Conservation (phyloP, 2,888 invertebrate species). For the Drosophila ustulata region DNA sequence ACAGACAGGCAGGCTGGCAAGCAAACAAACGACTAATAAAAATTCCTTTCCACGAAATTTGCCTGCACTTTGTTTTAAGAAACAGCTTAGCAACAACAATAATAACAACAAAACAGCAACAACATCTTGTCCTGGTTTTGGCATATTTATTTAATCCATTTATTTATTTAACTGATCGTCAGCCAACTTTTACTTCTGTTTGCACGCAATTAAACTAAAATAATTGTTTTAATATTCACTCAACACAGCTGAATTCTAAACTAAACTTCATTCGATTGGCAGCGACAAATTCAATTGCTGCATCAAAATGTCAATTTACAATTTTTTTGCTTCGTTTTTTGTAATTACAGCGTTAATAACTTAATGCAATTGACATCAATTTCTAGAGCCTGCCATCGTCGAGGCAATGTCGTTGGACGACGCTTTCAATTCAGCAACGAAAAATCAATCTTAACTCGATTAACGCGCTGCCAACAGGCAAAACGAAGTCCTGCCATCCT, state of each 20-base stretch:
- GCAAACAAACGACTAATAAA: slow-evolving; percentile 52
- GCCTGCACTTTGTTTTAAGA: slow-evolving; percentile 33
- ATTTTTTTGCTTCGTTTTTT: slow-evolving; percentile 23
- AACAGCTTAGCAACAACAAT: slow-evolving; percentile 22
- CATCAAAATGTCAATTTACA: slow-evolving; percentile 68
- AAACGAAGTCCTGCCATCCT: slow-evolving; percentile 7
- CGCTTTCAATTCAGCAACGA: slow-evolving; percentile 49
- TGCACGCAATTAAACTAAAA: slow-evolving; percentile 41
- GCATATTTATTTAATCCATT: slow-evolving; percentile 34
- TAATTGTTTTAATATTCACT: slow-evolving; percentile 25
- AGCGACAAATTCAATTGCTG: slow-evolving; percentile 56
- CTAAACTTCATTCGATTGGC: neutral
- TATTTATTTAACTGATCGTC: slow-evolving; percentile 41
- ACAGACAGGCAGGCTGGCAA: slow-evolving; percentile 27
- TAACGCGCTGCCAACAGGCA: slow-evolving; percentile 54
- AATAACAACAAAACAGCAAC: slow-evolving; percentile 9
- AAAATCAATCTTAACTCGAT: slow-evolving; percentile 76
- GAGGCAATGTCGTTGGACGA: slow-evolving; percentile 10
- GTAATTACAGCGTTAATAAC: slow-evolving; percentile 75
- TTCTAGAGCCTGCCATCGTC: slow-evolving; percentile 35
- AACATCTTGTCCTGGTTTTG: slow-evolving; percentile 16
- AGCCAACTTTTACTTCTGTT: slow-evolving; percentile 17
- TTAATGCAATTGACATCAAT: slow-evolving; percentile 75
- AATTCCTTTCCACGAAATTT: slow-evolving; percentile 54
- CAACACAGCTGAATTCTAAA: neutral